These are phyloP conservation scores for Dendronephthya gigantea DNA, from an alignment of 64 coral and sea anemone species.

Conservation along the genomic window DNA sequence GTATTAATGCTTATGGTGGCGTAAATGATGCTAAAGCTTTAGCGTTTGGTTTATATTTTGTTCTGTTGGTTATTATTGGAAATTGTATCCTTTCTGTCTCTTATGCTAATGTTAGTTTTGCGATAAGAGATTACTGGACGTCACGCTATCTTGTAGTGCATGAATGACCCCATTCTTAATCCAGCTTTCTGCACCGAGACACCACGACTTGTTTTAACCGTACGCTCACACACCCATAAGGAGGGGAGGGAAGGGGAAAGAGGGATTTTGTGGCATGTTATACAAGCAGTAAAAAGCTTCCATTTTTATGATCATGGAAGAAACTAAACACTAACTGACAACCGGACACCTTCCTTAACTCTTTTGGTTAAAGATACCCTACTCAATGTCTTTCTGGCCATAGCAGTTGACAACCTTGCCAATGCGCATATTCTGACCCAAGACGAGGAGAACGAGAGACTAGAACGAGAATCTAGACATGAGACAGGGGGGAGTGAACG, in stretches of 20 bases:
- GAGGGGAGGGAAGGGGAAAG: no score
- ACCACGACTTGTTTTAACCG: no score
- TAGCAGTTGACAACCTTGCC: slow-evolving; percentile 94
- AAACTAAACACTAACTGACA: no score
- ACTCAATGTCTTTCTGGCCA: slow-evolving; percentile 89
- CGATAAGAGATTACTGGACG: no score
- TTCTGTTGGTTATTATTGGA: slow-evolving; percentile 87
- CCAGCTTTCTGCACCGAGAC: no score
- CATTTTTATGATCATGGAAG: no score
- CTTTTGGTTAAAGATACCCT: slow-evolving; percentile 56
- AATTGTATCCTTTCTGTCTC: slow-evolving; percentile 78
- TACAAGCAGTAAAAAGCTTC: no score
- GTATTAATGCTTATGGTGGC: slow-evolving; percentile 69
- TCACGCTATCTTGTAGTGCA: no score
- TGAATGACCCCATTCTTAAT: no score
- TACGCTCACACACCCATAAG: no score
- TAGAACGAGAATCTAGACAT: slow-evolving; percentile 46
- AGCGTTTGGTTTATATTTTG: slow-evolving; percentile 73
- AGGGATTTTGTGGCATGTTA: no score
- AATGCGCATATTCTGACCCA: slow-evolving; percentile 88
- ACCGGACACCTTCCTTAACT: slow-evolving; percentile 19
- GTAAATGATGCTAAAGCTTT: slow-evolving; percentile 26
- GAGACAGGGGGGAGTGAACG: slow-evolving; percentile 35
- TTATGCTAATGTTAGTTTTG: no score
- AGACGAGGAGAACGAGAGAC: slow-evolving; percentile 76